These are phyloP conservation scores for Heliothis subflexa DNA, from an alignment of 1,140 invertebrate species.

Conservation along the genomic window DNA sequence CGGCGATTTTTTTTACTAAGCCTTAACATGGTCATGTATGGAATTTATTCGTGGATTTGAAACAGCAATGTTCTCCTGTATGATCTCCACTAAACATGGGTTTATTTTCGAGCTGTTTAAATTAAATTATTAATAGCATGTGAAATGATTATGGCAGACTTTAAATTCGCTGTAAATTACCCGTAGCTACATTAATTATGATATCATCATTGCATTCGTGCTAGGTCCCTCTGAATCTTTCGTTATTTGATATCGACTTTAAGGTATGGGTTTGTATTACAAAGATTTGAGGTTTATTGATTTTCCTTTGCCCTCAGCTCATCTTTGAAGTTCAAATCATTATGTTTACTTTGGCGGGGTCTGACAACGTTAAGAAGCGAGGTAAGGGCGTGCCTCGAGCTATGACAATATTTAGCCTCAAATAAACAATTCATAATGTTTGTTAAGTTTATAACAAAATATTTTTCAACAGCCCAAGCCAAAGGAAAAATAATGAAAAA, in stretches of 20 bases:
- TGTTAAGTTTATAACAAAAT: constrained; percentile 1
- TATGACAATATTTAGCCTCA: constrained; percentile 28
- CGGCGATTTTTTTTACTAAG: no score
- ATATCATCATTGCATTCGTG: not conserved
- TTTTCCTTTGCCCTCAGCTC: not conserved
- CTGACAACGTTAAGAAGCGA: constrained; percentile 1
- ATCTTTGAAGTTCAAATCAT: not conserved
- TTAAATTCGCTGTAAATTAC: no score
- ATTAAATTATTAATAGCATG: no score
- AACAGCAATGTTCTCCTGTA: no score
- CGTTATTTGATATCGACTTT: constrained; percentile 24
- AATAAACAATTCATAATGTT: constrained; percentile 3
- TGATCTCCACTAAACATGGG: no score
- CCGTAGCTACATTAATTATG: no score
- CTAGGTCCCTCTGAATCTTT: not conserved
- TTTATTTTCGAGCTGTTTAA: no score
- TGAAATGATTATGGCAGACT: no score
- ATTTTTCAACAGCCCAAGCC: constrained; percentile 1
- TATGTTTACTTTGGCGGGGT: constrained; percentile 7
- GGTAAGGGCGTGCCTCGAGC: constrained; percentile 20
- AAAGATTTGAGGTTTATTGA: constrained; percentile 32
- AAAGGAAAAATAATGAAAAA: constrained; percentile 4
- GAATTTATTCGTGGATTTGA: no score
- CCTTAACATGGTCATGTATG: no score
- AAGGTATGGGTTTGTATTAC: constrained; percentile 13